Percentiles rank a stretch among this genome's conserved stretches.
Evolutionary conservation across 2,797 vertebrate genomes (phyloP).

Genomic region (Iguana delicatissima): DNA sequence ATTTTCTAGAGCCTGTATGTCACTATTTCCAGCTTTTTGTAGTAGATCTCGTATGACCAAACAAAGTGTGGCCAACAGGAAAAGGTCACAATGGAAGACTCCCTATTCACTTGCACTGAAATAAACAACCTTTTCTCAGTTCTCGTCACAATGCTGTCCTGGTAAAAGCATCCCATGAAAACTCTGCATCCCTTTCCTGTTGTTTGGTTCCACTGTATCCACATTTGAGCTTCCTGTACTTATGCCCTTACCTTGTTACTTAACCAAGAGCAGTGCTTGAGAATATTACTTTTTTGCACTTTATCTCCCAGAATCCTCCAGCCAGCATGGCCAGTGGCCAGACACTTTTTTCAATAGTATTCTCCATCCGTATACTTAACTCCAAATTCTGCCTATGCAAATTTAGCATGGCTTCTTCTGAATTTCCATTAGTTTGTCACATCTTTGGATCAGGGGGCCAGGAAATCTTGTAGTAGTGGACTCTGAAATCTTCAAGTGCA

Average conservation of each 20-base stretch:
- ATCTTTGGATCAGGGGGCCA: background rate
- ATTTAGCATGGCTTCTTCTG: background rate
- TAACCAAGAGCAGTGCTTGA: no score
- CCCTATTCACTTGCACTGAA: background rate
- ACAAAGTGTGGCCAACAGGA: background rate
- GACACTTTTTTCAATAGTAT: background rate
- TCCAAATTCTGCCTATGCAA: background rate
- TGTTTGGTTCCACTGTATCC: background rate
- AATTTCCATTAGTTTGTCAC: background rate
- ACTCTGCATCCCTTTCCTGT: background rate
- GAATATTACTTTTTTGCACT: background rate
- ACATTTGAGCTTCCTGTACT: background rate
- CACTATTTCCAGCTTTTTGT: background rate
- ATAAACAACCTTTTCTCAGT: background rate
- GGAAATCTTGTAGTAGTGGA: background rate
- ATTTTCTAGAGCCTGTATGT: background rate
- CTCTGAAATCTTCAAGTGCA: no score
- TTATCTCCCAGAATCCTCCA: background rate
- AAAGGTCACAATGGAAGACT: background rate
- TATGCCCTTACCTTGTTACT: background rate
- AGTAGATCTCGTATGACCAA: background rate
- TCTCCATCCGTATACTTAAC: background rate
- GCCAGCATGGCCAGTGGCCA: no score
- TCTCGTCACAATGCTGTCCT: background rate
- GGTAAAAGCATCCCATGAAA: background rate